These are phyloP conservation scores for Alexandromys fortis DNA, from an alignment of 2,113 vertebrate genomes.

Conservation along the genomic window DNA sequence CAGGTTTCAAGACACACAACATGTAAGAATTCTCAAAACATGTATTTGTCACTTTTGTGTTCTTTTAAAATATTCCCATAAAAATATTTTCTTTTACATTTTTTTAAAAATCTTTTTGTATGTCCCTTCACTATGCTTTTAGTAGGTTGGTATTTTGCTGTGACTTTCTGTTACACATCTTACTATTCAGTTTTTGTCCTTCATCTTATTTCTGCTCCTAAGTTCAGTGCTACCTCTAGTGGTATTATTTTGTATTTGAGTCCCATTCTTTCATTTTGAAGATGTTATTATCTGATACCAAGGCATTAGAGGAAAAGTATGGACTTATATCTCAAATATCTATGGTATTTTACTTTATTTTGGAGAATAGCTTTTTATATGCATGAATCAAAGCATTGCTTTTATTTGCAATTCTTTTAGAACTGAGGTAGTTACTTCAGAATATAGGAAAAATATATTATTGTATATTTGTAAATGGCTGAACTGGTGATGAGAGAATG, in stretches of 20 bases:
- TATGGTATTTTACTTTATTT: background rate
- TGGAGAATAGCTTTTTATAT: background rate
- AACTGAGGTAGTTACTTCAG: background rate
- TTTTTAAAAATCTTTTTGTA: background rate
- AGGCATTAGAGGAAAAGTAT: background rate
- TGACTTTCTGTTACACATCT: background rate
- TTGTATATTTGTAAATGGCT: background rate
- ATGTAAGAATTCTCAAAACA: background rate
- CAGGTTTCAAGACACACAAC: background rate
- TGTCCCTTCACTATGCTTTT: background rate
- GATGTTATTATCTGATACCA: background rate
- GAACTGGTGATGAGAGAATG: background rate
- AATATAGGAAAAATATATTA: background rate
- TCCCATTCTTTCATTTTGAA: background rate
- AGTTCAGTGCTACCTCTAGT: background rate
- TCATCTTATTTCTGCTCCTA: background rate
- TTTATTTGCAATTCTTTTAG: background rate
- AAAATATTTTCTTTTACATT: background rate
- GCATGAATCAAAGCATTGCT: background rate
- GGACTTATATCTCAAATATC: background rate
- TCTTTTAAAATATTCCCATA: constrained; percentile 1
- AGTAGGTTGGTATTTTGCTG: background rate
- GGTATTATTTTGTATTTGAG: constrained; percentile 7
- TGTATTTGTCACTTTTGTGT: background rate
- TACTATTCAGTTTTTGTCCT: background rate